Evolutionary conservation across 1,140 invertebrate genomes (phyloP).

Genomic region (Zaprionus lachaisei): DNA sequence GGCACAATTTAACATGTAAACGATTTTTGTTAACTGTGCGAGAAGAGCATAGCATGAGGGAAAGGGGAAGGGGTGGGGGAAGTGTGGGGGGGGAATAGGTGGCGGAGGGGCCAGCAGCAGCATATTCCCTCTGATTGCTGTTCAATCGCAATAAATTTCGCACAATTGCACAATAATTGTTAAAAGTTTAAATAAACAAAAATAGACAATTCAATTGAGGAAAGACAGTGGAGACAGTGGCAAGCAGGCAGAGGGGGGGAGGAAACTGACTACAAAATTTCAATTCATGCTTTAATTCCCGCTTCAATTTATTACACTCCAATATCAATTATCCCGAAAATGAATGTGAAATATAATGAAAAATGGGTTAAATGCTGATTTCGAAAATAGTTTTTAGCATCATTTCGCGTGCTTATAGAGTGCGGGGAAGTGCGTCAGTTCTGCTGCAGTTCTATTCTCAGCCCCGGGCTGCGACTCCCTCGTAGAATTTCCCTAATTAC

Average conservation of each 20-base stretch:
- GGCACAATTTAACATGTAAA: slow-evolving; percentile 82
- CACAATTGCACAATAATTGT: slow-evolving; percentile 84
- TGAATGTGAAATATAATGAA: background rate
- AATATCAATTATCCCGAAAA: slow-evolving; percentile 63
- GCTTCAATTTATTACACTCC: slow-evolving; percentile 31
- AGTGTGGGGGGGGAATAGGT: background rate
- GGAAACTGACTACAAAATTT: background rate
- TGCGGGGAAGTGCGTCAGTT: background rate
- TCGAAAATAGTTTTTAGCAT: background rate
- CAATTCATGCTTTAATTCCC: background rate
- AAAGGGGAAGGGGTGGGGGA: background rate
- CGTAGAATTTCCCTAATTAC: slow-evolving; percentile 22
- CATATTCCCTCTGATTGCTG: slow-evolving; percentile 70
- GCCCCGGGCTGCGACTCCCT: background rate
- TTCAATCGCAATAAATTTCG: slow-evolving; percentile 84
- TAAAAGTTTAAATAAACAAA: slow-evolving; percentile 79
- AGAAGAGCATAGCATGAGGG: background rate
- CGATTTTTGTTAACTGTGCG: slow-evolving; percentile 76
- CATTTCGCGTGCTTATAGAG: background rate
- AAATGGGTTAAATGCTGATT: background rate
- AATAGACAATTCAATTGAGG: slow-evolving; percentile 44
- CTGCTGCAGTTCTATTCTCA: background rate
- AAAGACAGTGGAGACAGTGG: too few species aligned
- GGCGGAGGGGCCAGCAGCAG: background rate
- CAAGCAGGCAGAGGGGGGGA: too few species aligned